Base-by-base conservation (phyloP, 2,113 vertebrate species). In the Lepidothrix coronata region DNA sequence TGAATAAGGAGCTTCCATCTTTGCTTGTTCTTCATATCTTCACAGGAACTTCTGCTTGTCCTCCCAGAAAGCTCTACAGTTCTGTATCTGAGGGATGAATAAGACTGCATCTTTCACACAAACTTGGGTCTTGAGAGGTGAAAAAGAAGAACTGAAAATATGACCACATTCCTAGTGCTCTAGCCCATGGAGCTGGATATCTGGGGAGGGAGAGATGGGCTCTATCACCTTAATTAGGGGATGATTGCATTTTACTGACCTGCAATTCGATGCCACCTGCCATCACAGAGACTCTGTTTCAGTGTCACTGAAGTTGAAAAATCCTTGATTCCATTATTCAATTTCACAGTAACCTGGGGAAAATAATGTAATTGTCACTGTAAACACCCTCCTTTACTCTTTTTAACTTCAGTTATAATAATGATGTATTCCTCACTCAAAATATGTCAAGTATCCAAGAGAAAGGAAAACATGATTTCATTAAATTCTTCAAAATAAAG, bases 181-280 rank as follows among this genome's bases (percentile, higher is more conserved):
- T 73, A 39, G 31, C 10, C 37, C 14, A 9, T 57, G 61, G 41
- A 65, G 44, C 62, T 49, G 41, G 22, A 8, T 77, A 44, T 51
- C 24, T 77, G 23, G 6, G 21, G 14, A 90, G 18, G 33, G 33
- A 43, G 21, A 44, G 46, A 23, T 37, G 31, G 55, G 12, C 16
- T 66, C 15, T 66, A 7, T 59, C 13, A 37, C 41, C 22, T 77
- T 71, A n/a, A 31, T 58, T 70, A 73, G 30, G 37, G 17, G 16
- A 39, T 48, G 25, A 78, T 63, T 13, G 4, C 31, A 4, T 44
- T 86, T 85, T 89, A 76, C 97, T 97, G 72, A 99, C 99, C 99
- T 97, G 98, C 98, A 76, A 99, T 98, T 95, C 98, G 98, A 97
- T 99, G 99, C 99, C 99, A 99, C 74, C 85, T 98, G 49, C 99